These are phyloP conservation scores for Caenorhabditis imperialis DNA, from an alignment of 2,888 invertebrate genomes.

Conservation along the genomic window DNA sequence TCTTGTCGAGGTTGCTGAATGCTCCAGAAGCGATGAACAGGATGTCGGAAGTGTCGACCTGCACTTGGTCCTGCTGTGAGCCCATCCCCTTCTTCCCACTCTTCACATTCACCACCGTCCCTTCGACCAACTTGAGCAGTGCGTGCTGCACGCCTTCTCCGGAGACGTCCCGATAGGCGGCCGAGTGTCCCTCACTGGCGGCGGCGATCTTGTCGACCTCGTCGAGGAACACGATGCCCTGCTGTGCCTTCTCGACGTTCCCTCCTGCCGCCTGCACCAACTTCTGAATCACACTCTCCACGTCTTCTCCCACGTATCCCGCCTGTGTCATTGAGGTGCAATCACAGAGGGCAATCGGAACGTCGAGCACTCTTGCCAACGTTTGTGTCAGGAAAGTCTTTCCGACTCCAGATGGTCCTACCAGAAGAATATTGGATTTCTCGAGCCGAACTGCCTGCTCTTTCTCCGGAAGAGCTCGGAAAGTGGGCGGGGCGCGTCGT, in stretches of 20 bases:
- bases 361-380: conserved; percentile 92
- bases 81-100: conserved; percentile 71
- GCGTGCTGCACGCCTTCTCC: conserved; percentile 98
- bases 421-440: conserved; percentile 93
- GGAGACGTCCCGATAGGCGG: conserved; percentile 87
- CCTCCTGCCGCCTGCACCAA: conserved; percentile 94
- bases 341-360: conserved; percentile 83
- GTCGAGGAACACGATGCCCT: conserved; percentile 96
- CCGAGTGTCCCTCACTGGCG: conserved; percentile 90
- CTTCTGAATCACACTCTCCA: conserved; percentile 85
- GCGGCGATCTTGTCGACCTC: conserved; percentile 95
- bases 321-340: conserved; percentile 77
- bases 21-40: conserved; percentile 98
- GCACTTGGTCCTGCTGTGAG: conserved; percentile 73
- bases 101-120: conserved; percentile 93
- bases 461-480: conserved; percentile 66
- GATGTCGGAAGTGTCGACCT: conserved; percentile 97
- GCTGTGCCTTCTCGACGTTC: conserved; percentile 96
- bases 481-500: conserved; percentile 50
- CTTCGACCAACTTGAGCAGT: conserved; percentile 89
- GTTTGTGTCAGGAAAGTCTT: conserved; percentile 97
- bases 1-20: conserved; percentile 94
- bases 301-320: conserved; percentile 90
- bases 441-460: conserved; percentile 84
- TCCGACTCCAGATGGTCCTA: conserved; percentile 94